Base-by-base conservation (phyloP, 2,113 vertebrate species). In the Otus sunia region DNA sequence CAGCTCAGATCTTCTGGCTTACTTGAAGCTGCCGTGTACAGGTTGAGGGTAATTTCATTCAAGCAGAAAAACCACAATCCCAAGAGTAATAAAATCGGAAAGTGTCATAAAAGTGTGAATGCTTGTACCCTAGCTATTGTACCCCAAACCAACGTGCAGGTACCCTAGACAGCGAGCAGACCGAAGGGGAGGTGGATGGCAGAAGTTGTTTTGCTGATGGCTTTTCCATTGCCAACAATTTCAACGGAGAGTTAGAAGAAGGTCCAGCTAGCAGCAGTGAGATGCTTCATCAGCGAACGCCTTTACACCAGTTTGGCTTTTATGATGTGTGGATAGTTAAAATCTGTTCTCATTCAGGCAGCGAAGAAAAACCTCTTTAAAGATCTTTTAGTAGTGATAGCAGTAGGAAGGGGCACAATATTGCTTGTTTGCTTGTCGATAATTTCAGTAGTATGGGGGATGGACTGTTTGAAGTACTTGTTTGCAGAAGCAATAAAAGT, bases 141-240 rank as follows among this genome's bases (percentile, higher is more conserved):
- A 50, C 29, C 32, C 68, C 53, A 76, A 49, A 76, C 17, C 86
- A 73, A 15, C 3, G 0, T 0, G 0, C 15, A 41, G 45, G 43
- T 39, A 56, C 56, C 53, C 11, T 60, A 37, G 37, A 29, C 5
- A 27, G 39, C 0, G 4, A 58, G 45, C 53, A 73, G 62, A 27
- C 7, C 8, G 3, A 75, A 52, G 53, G 43, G 43, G 27, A 49
- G 17, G 2, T 30, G 25, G 26, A 27, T 8, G 4, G 55, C 58
- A 73, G 36, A 18, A 41, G 73, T 68, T 55, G 39, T 59, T 76
- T 79, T 69, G 17, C 77, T 63, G 32, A 10, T 30, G 15, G 5
- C 34, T 66, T 18, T 77, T 0, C 39, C 66, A 10, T 58, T 89
- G 30, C 59, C 23, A 58, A 0, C 15, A 23, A 8, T 60, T 81